Conservation (phyloP, 2,888 invertebrate genomes). For the Anorthoa munda region DNA sequence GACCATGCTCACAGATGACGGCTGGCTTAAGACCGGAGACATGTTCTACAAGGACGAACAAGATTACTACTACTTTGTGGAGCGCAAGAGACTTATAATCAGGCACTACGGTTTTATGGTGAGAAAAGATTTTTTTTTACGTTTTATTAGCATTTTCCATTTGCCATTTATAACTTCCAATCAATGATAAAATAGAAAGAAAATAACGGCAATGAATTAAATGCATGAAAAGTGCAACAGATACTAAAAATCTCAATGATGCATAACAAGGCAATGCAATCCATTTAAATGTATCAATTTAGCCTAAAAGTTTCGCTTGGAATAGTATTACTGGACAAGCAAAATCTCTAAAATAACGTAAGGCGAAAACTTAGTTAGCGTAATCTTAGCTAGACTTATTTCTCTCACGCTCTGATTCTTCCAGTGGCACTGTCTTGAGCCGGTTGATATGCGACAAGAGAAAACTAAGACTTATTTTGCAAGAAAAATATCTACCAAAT, state of each 20-base stretch:
- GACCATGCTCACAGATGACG: conserved; percentile 73
- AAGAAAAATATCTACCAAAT: conserved; percentile 53
- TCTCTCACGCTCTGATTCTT: conserved; percentile 77
- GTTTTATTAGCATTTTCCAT: conserved; percentile 34
- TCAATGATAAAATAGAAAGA: conserved; percentile 6
- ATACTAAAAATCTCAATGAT: conserved; percentile 15
- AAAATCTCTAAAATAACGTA: conserved; percentile 46
- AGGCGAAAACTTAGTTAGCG: conserved; percentile 68
- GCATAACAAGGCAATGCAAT: conserved; percentile 12
- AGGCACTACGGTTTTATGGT: conserved; percentile 75
- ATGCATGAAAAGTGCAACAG: not conserved
- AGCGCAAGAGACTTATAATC: conserved; percentile 76
- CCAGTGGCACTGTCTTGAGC: conserved; percentile 65
- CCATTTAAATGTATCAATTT: conserved; percentile 11
- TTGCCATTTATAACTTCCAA: conserved; percentile 17
- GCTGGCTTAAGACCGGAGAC: conserved; percentile 78
- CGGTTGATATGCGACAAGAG: conserved; percentile 67
- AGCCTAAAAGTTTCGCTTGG: conserved; percentile 13
- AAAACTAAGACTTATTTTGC: conserved; percentile 66
- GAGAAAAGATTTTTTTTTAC: conserved; percentile 43
- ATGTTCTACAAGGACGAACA: conserved; percentile 74
- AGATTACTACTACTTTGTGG: conserved; percentile 75
- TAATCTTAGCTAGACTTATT: conserved; percentile 76
- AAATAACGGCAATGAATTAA: conserved; percentile 17
- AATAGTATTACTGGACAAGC: conserved; percentile 33